Percentiles rank a stretch among this genome's conserved stretches.
phyloP scores from a whole-genome alignment of 2,113 vertebrate species.

The Ahaetulla prasina region DNA sequence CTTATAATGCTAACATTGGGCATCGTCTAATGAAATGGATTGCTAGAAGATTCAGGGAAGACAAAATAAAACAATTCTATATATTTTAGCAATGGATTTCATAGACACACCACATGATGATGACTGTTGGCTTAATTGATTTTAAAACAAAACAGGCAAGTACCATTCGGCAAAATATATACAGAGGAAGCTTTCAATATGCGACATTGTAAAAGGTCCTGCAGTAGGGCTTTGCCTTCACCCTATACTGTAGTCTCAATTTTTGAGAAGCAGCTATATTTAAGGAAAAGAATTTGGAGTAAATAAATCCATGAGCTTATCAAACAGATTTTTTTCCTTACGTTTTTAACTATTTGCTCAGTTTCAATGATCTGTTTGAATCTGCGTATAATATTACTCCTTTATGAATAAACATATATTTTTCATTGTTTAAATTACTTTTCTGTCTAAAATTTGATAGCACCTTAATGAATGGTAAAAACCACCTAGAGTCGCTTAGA shows the following conservation, averaged over 20 bases:
- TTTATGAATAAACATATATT: neutral
- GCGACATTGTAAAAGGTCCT: neutral
- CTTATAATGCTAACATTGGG: neutral
- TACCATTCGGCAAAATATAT: neutral
- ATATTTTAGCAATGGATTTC: neutral
- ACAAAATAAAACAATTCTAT: neutral
- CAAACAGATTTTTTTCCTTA: neutral
- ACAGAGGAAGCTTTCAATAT: neutral
- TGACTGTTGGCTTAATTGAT: neutral
- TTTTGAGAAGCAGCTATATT: neutral
- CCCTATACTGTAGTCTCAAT: neutral
- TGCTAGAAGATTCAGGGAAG: neutral
- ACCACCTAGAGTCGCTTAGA: neutral
- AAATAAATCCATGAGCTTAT: neutral
- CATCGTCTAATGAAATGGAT: neutral
- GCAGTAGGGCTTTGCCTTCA: neutral
- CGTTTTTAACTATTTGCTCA: neutral
- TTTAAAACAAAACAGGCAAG: neutral
- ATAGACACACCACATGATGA: neutral
- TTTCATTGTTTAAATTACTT: neutral
- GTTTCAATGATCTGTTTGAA: neutral
- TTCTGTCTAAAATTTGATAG: neutral
- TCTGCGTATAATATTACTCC: neutral
- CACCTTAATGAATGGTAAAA: neutral
- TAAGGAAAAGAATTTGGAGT: neutral